phyloP scores from a whole-genome alignment of 2,797 vertebrate genomes.

The Trachurus trachurus region DNA sequence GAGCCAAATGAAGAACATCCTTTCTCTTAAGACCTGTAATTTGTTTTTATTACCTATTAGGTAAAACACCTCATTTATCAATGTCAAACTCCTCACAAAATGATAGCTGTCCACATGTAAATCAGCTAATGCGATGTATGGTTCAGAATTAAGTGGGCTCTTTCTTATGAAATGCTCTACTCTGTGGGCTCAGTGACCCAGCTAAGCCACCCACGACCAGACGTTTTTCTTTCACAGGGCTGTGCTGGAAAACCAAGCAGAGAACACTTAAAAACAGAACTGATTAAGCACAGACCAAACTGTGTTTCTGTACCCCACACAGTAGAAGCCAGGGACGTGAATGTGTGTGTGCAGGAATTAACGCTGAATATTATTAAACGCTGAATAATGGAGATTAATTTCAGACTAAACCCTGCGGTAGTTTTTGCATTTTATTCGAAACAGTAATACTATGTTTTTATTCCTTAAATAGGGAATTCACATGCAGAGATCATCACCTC shows the following conservation, averaged over 20 bases:
- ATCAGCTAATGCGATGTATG: slow-evolving; percentile 89
- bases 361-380: slow-evolving; percentile 54
- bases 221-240: slow-evolving; percentile 84
- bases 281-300: slow-evolving; percentile 87
- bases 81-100: slow-evolving; percentile 86
- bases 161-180: slow-evolving; percentile 88
- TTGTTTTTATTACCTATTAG: slow-evolving; percentile 91
- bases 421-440: slow-evolving; percentile 34
- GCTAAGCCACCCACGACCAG: slow-evolving; percentile 87
- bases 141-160: slow-evolving; percentile 89
- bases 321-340: slow-evolving; percentile 42
- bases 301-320: slow-evolving; percentile 78
- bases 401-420: background rate
- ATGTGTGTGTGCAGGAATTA: slow-evolving; percentile 49
- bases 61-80: slow-evolving; percentile 91
- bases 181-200: slow-evolving; percentile 88
- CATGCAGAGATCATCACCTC: background rate
- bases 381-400: slow-evolving; percentile 19
- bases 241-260: slow-evolving; percentile 82
- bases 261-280: slow-evolving; percentile 86
- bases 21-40: slow-evolving; percentile 87
- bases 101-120: slow-evolving; percentile 91
- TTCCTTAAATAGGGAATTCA: background rate
- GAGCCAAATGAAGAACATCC: slow-evolving; percentile 88
- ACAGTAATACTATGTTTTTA: background rate